These are phyloP conservation scores for Aphrophora alni DNA, from an alignment of 2,888 invertebrate genomes.

Conservation along the genomic window DNA sequence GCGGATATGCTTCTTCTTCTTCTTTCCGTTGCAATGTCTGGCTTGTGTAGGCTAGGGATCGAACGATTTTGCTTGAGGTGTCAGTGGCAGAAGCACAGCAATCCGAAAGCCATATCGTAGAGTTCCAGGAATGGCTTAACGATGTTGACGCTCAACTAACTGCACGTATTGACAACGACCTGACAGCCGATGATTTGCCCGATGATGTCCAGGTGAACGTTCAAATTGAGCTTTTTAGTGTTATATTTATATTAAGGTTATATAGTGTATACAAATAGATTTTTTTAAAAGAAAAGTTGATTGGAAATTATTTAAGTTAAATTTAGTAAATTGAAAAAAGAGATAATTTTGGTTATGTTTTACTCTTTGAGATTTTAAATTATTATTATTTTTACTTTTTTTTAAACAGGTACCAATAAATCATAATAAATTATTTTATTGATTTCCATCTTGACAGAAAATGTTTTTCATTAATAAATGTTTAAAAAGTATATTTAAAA, in stretches of 20 bases:
- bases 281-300: background rate
- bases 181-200: conserved; percentile 79
- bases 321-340: too few species aligned
- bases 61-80: conserved; percentile 68
- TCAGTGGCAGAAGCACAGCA: conserved; percentile 78
- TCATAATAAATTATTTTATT: too few species aligned
- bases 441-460: too few species aligned
- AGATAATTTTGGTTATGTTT: too few species aligned
- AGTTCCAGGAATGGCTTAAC: conserved; percentile 74
- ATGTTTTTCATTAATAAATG: too few species aligned
- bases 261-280: background rate
- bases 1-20: conserved; percentile 2
- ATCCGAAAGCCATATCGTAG: conserved; percentile 75
- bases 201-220: conserved; percentile 71
- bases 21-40: conserved; percentile 32
- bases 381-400: too few species aligned
- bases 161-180: conserved; percentile 76
- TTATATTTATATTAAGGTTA: conserved; percentile 23
- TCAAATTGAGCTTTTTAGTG: conserved; percentile 19
- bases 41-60: conserved; percentile 63
- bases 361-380: too few species aligned
- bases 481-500: too few species aligned
- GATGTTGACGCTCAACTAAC: conserved; percentile 72
- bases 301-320: background rate
- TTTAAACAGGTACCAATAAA: too few species aligned